A percentile compares a stretch with the other conserved stretches of the same genome.
Conservation (phyloP, 2,113 vertebrate species). For the Myxocyprinus asiaticus region DNA sequence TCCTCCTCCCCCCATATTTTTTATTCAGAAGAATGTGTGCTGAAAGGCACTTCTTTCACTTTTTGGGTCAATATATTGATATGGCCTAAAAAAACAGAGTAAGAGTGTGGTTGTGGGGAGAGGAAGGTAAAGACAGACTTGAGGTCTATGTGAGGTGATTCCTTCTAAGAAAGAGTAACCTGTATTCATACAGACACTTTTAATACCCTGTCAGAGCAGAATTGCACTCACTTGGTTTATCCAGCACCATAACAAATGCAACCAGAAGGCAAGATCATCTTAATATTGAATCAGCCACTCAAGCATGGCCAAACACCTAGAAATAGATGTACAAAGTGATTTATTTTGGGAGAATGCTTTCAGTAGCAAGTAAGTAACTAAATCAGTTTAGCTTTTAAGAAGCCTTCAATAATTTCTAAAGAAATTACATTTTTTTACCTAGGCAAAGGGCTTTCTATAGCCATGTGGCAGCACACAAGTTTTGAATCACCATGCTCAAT, state of each 20-base stretch:
- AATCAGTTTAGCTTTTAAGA: not conserved
- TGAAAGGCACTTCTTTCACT: not conserved
- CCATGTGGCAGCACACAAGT: not conserved
- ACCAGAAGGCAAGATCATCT: not conserved
- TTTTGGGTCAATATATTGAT: constrained; percentile 8
- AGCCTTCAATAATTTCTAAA: not conserved
- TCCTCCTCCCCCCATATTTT: not conserved
- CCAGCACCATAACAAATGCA: not conserved
- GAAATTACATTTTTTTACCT: not conserved
- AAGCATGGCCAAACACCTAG: not conserved
- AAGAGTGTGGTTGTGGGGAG: not conserved
- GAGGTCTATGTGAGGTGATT: not conserved
- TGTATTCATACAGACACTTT: not conserved
- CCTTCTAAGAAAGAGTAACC: not conserved
- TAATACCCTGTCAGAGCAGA: not conserved
- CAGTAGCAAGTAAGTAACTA: not conserved
- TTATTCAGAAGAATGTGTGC: not conserved
- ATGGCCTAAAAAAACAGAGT: not conserved
- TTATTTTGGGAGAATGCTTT: not conserved
- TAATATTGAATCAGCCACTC: not conserved
- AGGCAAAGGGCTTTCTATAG: not conserved
- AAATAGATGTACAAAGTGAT: not conserved
- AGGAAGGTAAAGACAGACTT: not conserved
- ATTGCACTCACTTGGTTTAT: not conserved
- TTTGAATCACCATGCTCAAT: not conserved